Evolutionary conservation across 2,888 invertebrate species (phyloP).

Genomic region (Steinernema hermaphroditum): DNA sequence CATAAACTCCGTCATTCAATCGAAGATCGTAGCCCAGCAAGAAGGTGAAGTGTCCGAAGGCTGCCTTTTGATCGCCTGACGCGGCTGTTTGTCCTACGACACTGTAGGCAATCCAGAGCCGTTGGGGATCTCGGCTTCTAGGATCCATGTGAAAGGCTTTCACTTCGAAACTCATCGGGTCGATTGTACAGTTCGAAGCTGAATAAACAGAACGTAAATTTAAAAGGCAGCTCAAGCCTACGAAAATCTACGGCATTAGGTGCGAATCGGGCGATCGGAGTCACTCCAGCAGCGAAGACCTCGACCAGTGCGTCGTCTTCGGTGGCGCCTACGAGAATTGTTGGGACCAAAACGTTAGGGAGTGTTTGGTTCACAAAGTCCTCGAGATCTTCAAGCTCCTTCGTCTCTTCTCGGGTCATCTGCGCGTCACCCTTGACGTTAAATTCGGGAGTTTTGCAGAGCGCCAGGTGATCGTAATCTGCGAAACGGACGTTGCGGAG

Average conservation of each 20-base stretch:
- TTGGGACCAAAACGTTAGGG: background rate
- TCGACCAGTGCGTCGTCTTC: background rate
- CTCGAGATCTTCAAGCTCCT: constrained; percentile 11
- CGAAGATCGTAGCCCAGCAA: constrained; percentile 5
- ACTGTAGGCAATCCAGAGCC: constrained; percentile 1
- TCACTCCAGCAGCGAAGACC: background rate
- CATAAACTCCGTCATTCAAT: background rate
- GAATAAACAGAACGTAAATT: too few species aligned
- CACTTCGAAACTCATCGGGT: background rate
- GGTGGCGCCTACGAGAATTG: background rate
- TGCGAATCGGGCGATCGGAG: background rate
- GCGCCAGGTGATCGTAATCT: constrained; percentile 19
- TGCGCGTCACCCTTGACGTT: background rate
- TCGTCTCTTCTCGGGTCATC: background rate
- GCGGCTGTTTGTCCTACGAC: background rate
- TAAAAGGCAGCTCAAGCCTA: too few species aligned
- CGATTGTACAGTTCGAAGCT: background rate
- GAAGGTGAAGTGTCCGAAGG: background rate
- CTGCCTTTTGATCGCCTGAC: background rate
- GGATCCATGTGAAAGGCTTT: background rate
- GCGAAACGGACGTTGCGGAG: background rate
- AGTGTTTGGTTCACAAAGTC: background rate
- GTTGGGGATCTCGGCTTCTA: background rate
- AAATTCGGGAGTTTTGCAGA: constrained; percentile 11
- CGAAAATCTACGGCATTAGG: background rate